phyloP scores from a whole-genome alignment of 2,888 invertebrate genomes.

The Apoderus coryli region DNA sequence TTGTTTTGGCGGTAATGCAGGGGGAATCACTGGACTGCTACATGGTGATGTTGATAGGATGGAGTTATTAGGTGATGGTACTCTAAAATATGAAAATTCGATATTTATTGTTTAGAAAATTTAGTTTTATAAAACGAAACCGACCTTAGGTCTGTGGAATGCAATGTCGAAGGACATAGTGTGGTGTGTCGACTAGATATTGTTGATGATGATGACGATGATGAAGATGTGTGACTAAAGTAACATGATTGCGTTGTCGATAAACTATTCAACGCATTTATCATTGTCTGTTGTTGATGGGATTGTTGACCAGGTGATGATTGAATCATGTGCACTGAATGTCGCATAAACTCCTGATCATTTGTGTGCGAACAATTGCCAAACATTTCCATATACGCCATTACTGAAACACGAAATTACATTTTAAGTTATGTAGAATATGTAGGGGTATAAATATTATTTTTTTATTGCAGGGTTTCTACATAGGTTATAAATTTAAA shows the following conservation, averaged over 20 bases:
- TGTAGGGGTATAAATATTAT: too few species aligned
- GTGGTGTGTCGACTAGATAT: too few species aligned
- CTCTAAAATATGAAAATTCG: constrained; percentile 17
- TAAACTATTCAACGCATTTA: constrained; percentile 25
- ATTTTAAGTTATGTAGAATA: too few species aligned
- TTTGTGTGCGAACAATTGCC: constrained; percentile 75
- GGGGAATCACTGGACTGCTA: constrained; percentile 22
- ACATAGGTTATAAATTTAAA: too few species aligned
- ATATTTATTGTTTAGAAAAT: constrained; percentile 29
- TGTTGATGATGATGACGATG: too few species aligned
- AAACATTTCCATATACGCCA: constrained; percentile 94
- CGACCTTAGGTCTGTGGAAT: too few species aligned
- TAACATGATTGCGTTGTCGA: constrained; percentile 44
- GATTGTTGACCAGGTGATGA: too few species aligned
- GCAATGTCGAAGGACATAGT: too few species aligned
- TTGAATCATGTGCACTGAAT: constrained; percentile 59
- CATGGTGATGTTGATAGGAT: constrained; percentile 17
- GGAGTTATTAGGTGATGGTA: constrained; percentile 22
- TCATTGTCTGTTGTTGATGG: constrained; percentile 25
- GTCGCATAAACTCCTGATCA: constrained; percentile 65
- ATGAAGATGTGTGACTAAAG: constrained; percentile 35
- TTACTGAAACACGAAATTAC: constrained; percentile 45
- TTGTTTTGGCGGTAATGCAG: constrained; percentile 43
- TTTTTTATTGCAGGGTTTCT: too few species aligned
- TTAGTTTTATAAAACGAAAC: too few species aligned